Evolutionary conservation across 2,113 vertebrate genomes (phyloP).

Genomic region (Cebus imitator): DNA sequence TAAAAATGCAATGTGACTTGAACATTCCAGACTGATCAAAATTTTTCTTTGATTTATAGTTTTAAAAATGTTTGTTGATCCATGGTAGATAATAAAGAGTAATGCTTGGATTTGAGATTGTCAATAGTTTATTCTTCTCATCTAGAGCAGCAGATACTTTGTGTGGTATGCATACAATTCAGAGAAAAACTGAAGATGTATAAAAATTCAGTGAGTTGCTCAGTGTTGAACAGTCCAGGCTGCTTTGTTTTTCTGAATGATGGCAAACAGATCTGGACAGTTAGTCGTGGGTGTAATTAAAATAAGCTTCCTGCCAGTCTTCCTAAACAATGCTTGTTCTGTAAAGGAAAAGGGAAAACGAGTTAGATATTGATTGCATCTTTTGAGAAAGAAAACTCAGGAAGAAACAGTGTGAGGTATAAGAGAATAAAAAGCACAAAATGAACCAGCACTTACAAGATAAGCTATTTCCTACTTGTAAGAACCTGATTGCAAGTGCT

Average conservation of each 20-base stretch:
- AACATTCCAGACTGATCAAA: slow-evolving; percentile 81
- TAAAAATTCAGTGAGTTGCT: slow-evolving; percentile 73
- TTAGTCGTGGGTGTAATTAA: slow-evolving; percentile 54
- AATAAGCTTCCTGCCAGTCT: slow-evolving; percentile 83
- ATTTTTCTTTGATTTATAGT: slow-evolving; percentile 82
- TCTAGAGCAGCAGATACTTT: slow-evolving; percentile 62
- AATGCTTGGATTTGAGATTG: slow-evolving; percentile 32
- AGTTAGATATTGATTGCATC: slow-evolving; percentile 16
- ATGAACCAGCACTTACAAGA: neutral
- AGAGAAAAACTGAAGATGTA: slow-evolving; percentile 69
- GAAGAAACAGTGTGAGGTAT: neutral
- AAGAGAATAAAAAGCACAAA: neutral
- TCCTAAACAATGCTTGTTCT: slow-evolving; percentile 81
- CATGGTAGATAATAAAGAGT: slow-evolving; percentile 67
- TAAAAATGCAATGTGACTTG: slow-evolving; percentile 71
- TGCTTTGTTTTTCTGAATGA: slow-evolving; percentile 71
- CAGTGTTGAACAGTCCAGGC: slow-evolving; percentile 63
- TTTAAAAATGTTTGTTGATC: slow-evolving; percentile 71
- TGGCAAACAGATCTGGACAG: slow-evolving; percentile 52
- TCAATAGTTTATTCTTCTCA: slow-evolving; percentile 59
- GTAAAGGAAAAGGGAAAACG: slow-evolving; percentile 55
- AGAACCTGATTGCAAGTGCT: neutral
- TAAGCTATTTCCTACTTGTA: neutral
- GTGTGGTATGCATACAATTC: slow-evolving; percentile 30
- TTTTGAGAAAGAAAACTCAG: slow-evolving; percentile 21